Conservation (phyloP, 2,113 vertebrate genomes). For the Myiozetetes cayanensis region DNA sequence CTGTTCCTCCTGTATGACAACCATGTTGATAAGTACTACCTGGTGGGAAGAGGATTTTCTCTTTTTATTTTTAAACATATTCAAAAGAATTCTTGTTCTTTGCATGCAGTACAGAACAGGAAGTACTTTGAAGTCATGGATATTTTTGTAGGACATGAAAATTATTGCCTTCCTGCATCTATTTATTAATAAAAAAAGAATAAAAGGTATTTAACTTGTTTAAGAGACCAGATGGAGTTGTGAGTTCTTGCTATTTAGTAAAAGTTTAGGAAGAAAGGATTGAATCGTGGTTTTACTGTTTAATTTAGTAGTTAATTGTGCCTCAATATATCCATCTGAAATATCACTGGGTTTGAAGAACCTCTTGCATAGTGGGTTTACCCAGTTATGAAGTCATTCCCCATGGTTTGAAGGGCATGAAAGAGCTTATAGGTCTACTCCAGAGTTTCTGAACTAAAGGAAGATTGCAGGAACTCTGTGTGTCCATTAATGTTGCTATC, state of each 20-base stretch:
- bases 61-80: background rate
- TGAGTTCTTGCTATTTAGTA: background rate
- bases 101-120: background rate
- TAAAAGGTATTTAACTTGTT: background rate
- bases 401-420: background rate
- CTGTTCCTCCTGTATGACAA: background rate
- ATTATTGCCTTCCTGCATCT: background rate
- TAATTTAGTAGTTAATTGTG: background rate
- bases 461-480: background rate
- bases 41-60: background rate
- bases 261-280: background rate
- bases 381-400: background rate
- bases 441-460: background rate
- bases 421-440: background rate
- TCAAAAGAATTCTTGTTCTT: background rate
- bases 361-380: background rate
- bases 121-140: background rate
- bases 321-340: background rate
- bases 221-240: background rate
- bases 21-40: background rate
- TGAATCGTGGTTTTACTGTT: background rate
- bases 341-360: background rate
- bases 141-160: background rate
- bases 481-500: background rate
- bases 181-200: background rate